Evolutionary conservation across 2,797 vertebrate species (phyloP), one percentile per base, ranked within the genome.

Genomic region (Gallinago nigripennis): DNA sequence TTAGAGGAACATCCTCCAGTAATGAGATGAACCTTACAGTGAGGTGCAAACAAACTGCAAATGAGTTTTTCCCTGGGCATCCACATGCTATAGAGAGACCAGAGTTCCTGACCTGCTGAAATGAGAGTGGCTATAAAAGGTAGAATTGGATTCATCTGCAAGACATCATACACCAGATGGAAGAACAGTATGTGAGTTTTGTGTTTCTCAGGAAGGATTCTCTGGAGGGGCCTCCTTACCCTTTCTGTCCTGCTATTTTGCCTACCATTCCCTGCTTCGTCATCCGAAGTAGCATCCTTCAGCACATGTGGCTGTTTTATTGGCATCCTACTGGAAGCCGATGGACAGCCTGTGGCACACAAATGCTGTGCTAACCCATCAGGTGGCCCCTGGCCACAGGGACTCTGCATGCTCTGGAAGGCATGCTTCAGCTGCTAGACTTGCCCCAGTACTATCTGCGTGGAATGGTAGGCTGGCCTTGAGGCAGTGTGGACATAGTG

Each of bases 401-500:
- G 14, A 6, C 20, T 60, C 45, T 50, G 20, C 4, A 2, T 61
- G 16, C 28, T 61, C 45, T 53, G 53, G 41, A 68, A 60, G 17
- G 10, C 58, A 28, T 11, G 19, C 9, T 77, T 75, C 76, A 81
- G 37, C n/a, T 78, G 43, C n/a, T 1, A 4, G 18, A 15, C 35
- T 58, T 78, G 18, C 15, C 39, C 12, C 20, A 33, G 31, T 33
- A 11, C 18, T 45, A 16, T 48, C 33, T n/a, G 9, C 0, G 0
- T 20, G 46, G 65, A 83, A 82, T 41, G 9, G 8, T 33, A 69
- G 51, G 11, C 33, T 86, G 69, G 16, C 23, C 69, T 75, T 43
- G 39, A 37, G 48, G 33, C 31, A 27, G 33, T 8, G 12, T 23
- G 14, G 50, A 43, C 19, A 37, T 48, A 12, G 46, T 5, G 25